Evolutionary conservation across 2,113 vertebrate genomes (phyloP), one percentile per base, ranked within the genome.

Genomic region (Montifringilla adamsi): DNA sequence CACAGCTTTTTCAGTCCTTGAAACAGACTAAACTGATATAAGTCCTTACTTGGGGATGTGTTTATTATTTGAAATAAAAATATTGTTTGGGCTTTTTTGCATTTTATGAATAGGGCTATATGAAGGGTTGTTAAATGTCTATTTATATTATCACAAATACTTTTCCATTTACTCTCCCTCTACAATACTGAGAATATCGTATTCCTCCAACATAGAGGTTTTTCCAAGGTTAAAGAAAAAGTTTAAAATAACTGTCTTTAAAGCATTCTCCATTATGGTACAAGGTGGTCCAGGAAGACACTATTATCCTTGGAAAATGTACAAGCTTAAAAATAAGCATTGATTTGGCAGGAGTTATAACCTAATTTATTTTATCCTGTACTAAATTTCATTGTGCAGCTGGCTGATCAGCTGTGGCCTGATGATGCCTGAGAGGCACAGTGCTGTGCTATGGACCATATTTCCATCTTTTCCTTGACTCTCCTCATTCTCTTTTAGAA

Each of bases 371-470:
- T 95, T 91, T 91, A 67, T 83, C 75, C 56, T 74, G 33, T 67
- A 58, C 72, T 86, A 70, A 90, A 91, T 89, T 94, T 94, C 50
- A 43, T 84, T 86, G 84, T 94, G 85, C 85, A 94, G 87, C 87
- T 92, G 85, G 75, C 59, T 95, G 92, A 94, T 96, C 79, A 93
- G 90, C 90, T 96, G 92, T 88, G 85, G 82, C 84, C 90, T 88
- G 72, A 94, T 80, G 85, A 67, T 90, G 87, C 85, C 85, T 63
- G 78, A 95, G 87, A 96, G 93, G 87, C 87, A 80, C n/a, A 67
- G 72, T 59, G 37, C 72, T 94, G 79, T 76, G 60, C 1, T 0
- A 15, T 86, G 82, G 88, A 86, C 72, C 39, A 3, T 85, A 83
- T 95, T 95, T 89, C 81, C 78, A 62, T 89, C 81, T 87, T 92